phyloP scores from a whole-genome alignment of 2,888 invertebrate species.

The Leptopilina drosophilae region DNA sequence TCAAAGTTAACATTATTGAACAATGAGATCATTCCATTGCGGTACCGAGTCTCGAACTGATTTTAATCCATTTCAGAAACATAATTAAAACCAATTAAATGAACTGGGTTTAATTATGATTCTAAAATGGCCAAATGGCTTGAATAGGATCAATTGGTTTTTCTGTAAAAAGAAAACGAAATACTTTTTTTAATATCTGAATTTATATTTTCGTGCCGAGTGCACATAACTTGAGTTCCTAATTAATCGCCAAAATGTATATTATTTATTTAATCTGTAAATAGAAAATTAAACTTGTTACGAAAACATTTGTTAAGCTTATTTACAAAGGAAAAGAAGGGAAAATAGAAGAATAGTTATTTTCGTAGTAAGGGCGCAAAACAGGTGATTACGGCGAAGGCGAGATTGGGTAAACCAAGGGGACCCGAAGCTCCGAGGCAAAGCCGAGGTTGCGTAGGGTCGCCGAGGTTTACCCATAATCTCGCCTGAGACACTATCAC shows the following conservation, averaged over 20 bases:
- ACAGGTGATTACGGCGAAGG: no score
- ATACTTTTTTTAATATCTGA: background rate
- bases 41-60: constrained; percentile 23
- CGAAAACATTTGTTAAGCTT: no score
- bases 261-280: constrained; percentile 31
- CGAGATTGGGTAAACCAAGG: no score
- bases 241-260: constrained; percentile 28
- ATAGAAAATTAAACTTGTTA: background rate
- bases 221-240: constrained; percentile 16
- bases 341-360: no score
- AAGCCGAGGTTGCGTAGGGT: no score
- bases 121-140: background rate
- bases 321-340: no score
- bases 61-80: background rate
- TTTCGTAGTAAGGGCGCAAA: no score
- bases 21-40: constrained; percentile 23
- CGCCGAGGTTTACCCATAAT: no score
- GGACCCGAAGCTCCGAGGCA: no score
- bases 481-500: no score
- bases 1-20: constrained; percentile 10
- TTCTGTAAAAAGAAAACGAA: background rate
- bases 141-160: background rate
- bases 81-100: background rate
- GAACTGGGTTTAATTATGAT: background rate
- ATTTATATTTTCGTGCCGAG: background rate